These are phyloP conservation scores for Lasioglossum lativentre DNA, from an alignment of 2,888 invertebrate species.

Conservation along the genomic window DNA sequence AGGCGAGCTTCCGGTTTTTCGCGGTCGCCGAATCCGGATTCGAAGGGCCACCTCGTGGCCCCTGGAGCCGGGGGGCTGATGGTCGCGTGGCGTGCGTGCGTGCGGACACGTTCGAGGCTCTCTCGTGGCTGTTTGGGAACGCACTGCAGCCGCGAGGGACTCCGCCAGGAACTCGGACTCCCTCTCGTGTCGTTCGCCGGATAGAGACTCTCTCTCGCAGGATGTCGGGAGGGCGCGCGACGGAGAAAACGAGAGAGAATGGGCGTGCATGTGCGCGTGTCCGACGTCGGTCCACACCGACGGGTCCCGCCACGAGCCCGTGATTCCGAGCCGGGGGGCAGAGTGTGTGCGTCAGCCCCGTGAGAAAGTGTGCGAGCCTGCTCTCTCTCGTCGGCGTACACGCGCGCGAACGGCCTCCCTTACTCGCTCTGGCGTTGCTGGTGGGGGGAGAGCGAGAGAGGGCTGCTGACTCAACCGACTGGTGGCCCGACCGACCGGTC, in stretches of 20 bases:
- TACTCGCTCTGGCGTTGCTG: background rate
- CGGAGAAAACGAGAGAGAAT: conserved; percentile 39
- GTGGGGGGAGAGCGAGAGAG: conserved; percentile 47
- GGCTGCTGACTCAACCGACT: conserved; percentile 75
- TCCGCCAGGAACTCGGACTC: conserved; percentile 71
- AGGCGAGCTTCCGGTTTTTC: background rate
- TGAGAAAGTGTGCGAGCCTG: conserved; percentile 5
- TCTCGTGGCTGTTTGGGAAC: conserved; percentile 72
- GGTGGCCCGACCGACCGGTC: conserved; percentile 75
- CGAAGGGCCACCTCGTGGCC: conserved; percentile 5
- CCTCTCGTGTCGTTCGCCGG: conserved; percentile 71
- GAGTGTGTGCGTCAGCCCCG: conserved; percentile 14
- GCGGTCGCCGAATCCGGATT: background rate
- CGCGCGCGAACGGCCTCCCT: conserved; percentile 7
- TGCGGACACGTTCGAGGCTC: conserved; percentile 68
- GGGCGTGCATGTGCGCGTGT: conserved; percentile 48
- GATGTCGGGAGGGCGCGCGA: conserved; percentile 61
- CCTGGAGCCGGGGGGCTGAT: conserved; percentile 8
- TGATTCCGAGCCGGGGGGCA: conserved; percentile 24
- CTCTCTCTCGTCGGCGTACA: conserved; percentile 18
- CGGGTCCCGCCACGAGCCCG: conserved; percentile 30
- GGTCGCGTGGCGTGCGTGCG: conserved; percentile 47
- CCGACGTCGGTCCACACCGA: conserved; percentile 35
- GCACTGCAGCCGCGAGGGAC: conserved; percentile 73
- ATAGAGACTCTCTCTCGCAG: conserved; percentile 66